Evolutionary conservation across 2,888 invertebrate species (phyloP), one percentile per base, ranked within the genome.

Genomic region (Hemicrepidius hirtus): DNA sequence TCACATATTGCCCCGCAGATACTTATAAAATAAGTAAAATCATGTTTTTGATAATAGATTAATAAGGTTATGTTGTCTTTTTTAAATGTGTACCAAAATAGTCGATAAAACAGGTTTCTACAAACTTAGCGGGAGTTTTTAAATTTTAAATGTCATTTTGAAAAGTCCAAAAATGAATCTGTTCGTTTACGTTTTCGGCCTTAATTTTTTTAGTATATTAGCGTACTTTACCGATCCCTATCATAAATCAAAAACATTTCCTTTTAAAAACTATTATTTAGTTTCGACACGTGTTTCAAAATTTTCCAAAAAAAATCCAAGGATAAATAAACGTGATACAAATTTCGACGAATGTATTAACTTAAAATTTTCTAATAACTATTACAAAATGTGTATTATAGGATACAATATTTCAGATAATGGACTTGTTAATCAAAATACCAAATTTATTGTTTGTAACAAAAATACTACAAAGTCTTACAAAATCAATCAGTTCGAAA

Each of bases 341-440:
- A 5, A n/a, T 12, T 9, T n/a, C 3, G n/a, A n/a, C 6, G 21
- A 50, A 1, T 24, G 50, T 24, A 50, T 50, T 0, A 4, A 24
- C 7, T 44, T 44, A 44, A 44, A 16, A 12, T 21, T 24, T 50
- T 24, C 50, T 12, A n/a, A 21, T 24, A 50, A 24, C n/a, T n/a
- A n/a, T 50, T 24, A 71, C 9, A 24, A 64, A 13, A n/a, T 74
- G 20, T 74, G 74, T 32, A 53, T 71, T 18, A 40, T 37, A n/a
- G 20, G 41, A 4, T 35, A 59, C 21, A 64, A 64, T 13, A 40
- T 71, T 32, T 57, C 16, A 2, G 35, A 62, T 28, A 68, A 46
- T 9, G 68, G 44, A 6, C 16, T 74, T 28, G 37, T 74, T 24
- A 71, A 55, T 13, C 50, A 49, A 18, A 24, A 41, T 37, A 71